Percentiles rank a stretch among this genome's conserved stretches.
Evolutionary conservation across 2,113 vertebrate species (phyloP).

Genomic region (Gymnogyps californianus): DNA sequence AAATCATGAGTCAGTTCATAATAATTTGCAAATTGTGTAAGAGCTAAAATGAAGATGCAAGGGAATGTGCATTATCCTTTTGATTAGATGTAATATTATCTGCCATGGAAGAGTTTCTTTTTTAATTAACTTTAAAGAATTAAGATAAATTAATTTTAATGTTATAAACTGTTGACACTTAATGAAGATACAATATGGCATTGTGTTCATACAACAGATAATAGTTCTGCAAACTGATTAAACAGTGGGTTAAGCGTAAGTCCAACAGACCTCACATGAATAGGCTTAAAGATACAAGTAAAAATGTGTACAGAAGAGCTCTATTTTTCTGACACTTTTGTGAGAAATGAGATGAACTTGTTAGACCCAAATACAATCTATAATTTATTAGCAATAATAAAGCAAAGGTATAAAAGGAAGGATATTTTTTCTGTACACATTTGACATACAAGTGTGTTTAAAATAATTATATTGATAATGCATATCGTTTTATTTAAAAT

Average conservation of each 20-base stretch:
- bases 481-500: background rate
- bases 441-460: background rate
- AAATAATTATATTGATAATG: background rate
- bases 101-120: background rate
- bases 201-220: background rate
- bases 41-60: background rate
- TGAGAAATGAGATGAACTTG: background rate
- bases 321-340: background rate
- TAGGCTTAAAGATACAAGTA: background rate
- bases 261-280: background rate
- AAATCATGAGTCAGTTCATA: background rate
- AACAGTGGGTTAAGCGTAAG: background rate
- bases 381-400: background rate
- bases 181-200: background rate
- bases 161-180: background rate
- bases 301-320: background rate
- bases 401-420: background rate
- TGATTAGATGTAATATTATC: background rate
- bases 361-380: background rate
- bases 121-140: background rate
- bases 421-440: background rate
- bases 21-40: background rate
- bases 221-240: background rate
- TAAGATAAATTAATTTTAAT: background rate
- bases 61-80: background rate